Percentiles rank a stretch among this genome's conserved stretches.
phyloP scores from a whole-genome alignment of 2,113 vertebrate genomes.

The Pygoscelis adeliae region DNA sequence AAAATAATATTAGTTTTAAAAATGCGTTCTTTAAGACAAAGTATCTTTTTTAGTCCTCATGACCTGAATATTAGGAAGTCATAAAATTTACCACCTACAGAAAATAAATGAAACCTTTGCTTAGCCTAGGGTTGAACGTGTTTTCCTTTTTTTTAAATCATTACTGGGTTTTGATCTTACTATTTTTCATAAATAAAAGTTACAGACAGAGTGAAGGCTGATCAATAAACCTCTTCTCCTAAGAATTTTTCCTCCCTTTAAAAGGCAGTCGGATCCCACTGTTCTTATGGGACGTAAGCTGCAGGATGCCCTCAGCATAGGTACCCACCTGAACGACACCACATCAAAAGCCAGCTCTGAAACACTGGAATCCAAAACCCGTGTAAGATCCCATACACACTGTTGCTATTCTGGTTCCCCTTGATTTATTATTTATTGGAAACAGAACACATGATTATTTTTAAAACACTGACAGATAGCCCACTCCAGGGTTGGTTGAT shows the following conservation, averaged over 20 bases:
- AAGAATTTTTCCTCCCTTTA: background rate
- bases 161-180: background rate
- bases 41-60: background rate
- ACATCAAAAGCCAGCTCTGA: background rate
- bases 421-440: constrained; percentile 53
- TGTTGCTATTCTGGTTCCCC: background rate
- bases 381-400: background rate
- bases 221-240: background rate
- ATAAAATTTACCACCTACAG: background rate
- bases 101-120: background rate
- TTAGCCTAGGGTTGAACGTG: background rate
- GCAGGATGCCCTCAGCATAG: background rate
- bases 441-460: background rate
- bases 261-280: background rate
- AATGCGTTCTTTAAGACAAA: background rate
- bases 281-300: background rate
- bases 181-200: background rate
- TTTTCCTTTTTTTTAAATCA: background rate
- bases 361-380: background rate
- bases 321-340: background rate
- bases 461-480: background rate
- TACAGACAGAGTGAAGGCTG: background rate
- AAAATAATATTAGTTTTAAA: background rate
- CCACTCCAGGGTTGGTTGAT: background rate
- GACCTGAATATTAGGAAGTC: background rate